A percentile compares a stretch with the other conserved stretches of the same genome.
Conservation (phyloP, 92 coral and sea anemone species). For the Bergia sp. region DNA sequence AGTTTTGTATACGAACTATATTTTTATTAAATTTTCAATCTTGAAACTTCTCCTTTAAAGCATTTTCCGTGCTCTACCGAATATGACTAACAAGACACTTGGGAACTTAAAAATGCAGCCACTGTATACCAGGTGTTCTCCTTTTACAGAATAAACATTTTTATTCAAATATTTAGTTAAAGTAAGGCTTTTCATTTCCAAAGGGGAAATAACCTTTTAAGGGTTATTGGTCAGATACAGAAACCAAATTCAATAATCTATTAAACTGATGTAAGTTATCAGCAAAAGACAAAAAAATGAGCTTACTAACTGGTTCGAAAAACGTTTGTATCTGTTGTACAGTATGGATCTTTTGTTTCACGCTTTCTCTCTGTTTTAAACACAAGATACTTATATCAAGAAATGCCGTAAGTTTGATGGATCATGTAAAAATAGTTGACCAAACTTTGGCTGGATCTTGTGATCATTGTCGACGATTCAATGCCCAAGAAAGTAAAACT, state of each 20-base stretch:
- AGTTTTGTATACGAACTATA: too few species aligned
- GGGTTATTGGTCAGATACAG: background rate
- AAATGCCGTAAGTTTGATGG: background rate
- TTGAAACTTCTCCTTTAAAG: too few species aligned
- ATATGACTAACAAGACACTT: background rate
- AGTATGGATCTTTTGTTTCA: background rate
- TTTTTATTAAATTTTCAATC: too few species aligned
- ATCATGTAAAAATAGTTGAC: background rate
- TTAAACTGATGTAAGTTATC: too few species aligned
- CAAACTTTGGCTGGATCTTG: background rate
- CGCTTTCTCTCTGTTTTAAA: background rate
- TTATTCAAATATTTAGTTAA: too few species aligned
- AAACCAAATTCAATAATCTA: too few species aligned
- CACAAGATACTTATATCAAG: conserved; percentile 3
- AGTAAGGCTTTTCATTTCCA: background rate
- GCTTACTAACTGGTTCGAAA: background rate
- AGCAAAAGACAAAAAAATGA: background rate
- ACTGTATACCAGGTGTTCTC: background rate
- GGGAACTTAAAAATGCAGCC: background rate
- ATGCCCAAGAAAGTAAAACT: background rate
- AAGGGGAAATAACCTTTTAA: background rate
- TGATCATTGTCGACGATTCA: background rate
- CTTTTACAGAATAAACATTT: background rate
- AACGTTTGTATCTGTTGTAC: background rate
- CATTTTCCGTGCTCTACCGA: background rate